Evolutionary conservation across 2,797 vertebrate genomes (phyloP).

Genomic region (Malacoraja senta): DNA sequence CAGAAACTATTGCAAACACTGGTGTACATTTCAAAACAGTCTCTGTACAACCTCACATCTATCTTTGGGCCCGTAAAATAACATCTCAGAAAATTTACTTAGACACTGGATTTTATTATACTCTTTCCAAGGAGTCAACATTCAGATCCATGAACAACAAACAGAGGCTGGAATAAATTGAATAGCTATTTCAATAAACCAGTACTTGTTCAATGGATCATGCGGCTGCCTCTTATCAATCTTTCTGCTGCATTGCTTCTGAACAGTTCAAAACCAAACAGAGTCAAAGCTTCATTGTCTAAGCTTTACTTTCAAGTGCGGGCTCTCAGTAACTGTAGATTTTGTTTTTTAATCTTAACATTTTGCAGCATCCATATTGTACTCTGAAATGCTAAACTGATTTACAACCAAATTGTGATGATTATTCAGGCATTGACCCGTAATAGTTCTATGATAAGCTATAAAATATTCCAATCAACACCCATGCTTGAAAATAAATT

Average conservation of each 20-base stretch:
- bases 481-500: neutral
- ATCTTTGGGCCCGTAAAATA: too few species aligned
- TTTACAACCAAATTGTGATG: neutral
- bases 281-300: neutral
- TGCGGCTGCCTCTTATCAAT: neutral
- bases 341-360: neutral
- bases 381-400: neutral
- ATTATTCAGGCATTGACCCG: neutral
- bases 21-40: too few species aligned
- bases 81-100: too few species aligned
- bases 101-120: too few species aligned
- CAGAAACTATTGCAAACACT: too few species aligned
- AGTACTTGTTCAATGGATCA: neutral
- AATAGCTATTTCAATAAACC: neutral
- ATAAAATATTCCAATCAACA: slow-evolving; percentile 10
- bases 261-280: neutral
- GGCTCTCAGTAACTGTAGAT: neutral
- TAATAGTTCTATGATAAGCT: neutral
- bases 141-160: neutral
- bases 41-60: too few species aligned
- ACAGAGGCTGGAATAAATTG: neutral
- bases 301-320: neutral
- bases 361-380: neutral
- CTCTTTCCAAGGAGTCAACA: neutral
- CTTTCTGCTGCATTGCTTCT: neutral